Percentiles rank a stretch among this genome's conserved stretches.
Evolutionary conservation across 2,113 vertebrate genomes (phyloP).

Genomic region (Nothocercus nigrocapillus): DNA sequence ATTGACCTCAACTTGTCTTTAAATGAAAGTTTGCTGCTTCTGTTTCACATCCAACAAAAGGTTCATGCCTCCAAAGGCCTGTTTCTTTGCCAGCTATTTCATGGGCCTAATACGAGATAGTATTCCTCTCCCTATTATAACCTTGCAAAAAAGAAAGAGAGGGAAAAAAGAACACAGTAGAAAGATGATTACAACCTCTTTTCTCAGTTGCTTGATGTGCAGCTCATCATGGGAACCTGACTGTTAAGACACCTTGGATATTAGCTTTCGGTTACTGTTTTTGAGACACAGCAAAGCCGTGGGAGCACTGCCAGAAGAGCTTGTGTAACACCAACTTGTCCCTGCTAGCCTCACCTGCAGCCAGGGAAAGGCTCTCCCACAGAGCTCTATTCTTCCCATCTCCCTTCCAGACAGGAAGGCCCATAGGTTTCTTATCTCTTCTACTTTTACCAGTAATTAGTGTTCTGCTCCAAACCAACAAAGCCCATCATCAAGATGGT

Average conservation of each 20-base stretch:
- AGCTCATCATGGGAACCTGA: neutral
- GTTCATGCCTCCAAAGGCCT: neutral
- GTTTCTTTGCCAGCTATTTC: neutral
- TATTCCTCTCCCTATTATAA: neutral
- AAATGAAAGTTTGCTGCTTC: neutral
- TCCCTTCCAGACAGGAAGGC: neutral
- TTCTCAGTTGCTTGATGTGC: neutral
- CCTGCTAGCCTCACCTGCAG: neutral
- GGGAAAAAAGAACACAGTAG: neutral
- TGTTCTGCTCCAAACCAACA: neutral
- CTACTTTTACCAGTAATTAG: accelerated
- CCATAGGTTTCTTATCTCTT: neutral
- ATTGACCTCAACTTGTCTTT: neutral
- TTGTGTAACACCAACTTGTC: neutral
- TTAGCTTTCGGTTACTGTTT: neutral
- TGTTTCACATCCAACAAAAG: neutral
- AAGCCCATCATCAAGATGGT: neutral
- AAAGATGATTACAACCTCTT: neutral
- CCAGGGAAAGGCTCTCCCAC: too few relatives aligned
- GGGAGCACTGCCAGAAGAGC: neutral
- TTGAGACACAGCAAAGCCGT: neutral
- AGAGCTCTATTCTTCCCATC: neutral
- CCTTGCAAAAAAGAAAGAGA: neutral
- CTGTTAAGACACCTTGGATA: too few relatives aligned
- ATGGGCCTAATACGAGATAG: neutral